A percentile compares a stretch with the other conserved stretches of the same genome.
These are phyloP conservation scores for Heliothis peltigera DNA, from an alignment of 2,888 invertebrate species.

Conservation along the genomic window DNA sequence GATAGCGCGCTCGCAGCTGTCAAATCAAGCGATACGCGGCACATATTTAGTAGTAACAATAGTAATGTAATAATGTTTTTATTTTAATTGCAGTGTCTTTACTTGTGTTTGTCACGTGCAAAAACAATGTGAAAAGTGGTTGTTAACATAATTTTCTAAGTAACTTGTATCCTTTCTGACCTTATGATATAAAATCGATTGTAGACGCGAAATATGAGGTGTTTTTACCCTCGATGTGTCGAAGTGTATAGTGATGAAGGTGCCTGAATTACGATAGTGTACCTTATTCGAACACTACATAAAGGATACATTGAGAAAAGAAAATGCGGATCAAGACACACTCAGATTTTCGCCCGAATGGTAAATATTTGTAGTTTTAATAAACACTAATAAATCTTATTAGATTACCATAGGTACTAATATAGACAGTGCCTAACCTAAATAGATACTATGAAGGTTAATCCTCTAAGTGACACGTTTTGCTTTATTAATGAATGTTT, in stretches of 20 bases:
- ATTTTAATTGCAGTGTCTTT: constrained; percentile 87
- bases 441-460: background rate
- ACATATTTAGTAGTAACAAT: constrained; percentile 60
- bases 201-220: constrained; percentile 85
- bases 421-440: background rate
- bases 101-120: constrained; percentile 89
- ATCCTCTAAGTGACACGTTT: constrained; percentile 5
- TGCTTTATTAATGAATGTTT: constrained; percentile 8
- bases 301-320: constrained; percentile 89
- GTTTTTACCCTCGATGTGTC: constrained; percentile 77
- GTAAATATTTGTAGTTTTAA: constrained; percentile 72
- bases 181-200: constrained; percentile 72
- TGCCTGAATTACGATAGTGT: constrained; percentile 79
- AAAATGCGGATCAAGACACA: constrained; percentile 89
- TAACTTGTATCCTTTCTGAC: constrained; percentile 89
- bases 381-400: constrained; percentile 28
- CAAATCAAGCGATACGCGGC: constrained; percentile 85
- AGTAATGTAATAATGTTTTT: constrained; percentile 68
- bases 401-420: constrained; percentile 22
- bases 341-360: constrained; percentile 88
- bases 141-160: constrained; percentile 87
- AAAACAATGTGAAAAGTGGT: constrained; percentile 91
- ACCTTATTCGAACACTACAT: constrained; percentile 81
- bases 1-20: constrained; percentile 88
- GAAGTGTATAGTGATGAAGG: constrained; percentile 86